Evolutionary conservation across 2,888 invertebrate species (phyloP), one percentile per base, ranked within the genome.

Genomic region (Mythimna ferrago): DNA sequence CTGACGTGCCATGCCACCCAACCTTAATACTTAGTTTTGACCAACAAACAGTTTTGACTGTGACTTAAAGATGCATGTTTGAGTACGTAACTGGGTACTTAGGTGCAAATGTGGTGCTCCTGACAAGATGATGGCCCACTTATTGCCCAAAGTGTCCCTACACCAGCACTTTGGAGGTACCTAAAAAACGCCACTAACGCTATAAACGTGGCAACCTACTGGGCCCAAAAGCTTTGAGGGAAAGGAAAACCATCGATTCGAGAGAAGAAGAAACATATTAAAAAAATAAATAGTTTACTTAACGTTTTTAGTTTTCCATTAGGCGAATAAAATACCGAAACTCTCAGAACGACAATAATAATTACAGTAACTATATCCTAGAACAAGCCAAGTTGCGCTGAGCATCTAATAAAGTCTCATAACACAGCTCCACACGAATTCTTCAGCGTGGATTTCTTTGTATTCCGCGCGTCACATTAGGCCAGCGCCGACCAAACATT

Each of bases 391-490:
- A 89, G 86, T 90, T 89, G 84, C 80, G 80, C 81, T 80, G 87
- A 88, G 84, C 86, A 85, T 82, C 84, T 88, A 90, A 93, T 91
- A 93, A 93, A 93, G 75, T 93, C 91, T 91, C 86, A 90, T 92
- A 93, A 92, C 87, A 87, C 75, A 87, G 87, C 87, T 89, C 86
- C 82, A 90, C 90, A 92, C 89, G 89, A 91, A 91, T 92, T 93
- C 92, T 93, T 90, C 91, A 92, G 85, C 82, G 83, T 86, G 88
- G 92, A 90, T 94, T 93, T 92, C 91, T 91, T 93, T 90, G 89
- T 90, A 89, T 92, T 92, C 92, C 87, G 86, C 83, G 83, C 88
- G 92, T 92, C 93, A 92, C 93, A 93, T 94, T 94, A 93, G 91
- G 89, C 89, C 84, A 86, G 84, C 87, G 84, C 82, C 88, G 87